Evolutionary conservation across 2,888 invertebrate genomes (phyloP), one percentile per base, ranked within the genome.

Genomic region (Fragum fragum): DNA sequence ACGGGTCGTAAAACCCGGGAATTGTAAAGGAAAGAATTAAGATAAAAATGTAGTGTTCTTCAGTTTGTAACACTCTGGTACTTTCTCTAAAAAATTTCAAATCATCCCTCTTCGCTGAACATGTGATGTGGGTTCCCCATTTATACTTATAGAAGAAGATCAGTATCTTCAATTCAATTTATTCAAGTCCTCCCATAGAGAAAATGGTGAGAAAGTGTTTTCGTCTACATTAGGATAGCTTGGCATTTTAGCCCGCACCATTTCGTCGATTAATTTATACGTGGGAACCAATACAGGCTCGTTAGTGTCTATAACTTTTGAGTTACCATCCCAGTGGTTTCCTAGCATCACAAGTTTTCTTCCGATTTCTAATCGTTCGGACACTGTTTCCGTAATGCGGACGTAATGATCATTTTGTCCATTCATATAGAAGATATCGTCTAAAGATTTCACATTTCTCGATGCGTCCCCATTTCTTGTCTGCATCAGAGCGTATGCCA

Each of bases 201-300:
- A 57, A 28, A 26, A 57, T 14, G 57, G 26, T 26, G 28, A 18
- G 26, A 28, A 57, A 57, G 28, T 28, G 28, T 57, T 28, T 32
- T 32, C 32, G 9, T 63, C 63, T 18, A 63, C 63, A 36, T 32
- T n/a, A 14, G 63, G 63, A 63, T 63, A 63, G 3, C 9, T 32
- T n/a, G 63, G 63, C 63, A 63, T 63, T 63, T 63, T 63, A 21
- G 28, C 63, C n/a, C 63, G 63, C 16, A 18, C 18, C 21, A 63
- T 29, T 21, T 28, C 21, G 9, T 63, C 36, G n/a, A 63, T 32
- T 9, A 63, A 36, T 32, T 63, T 63, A 32, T 32, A 63, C 11
- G 36, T 16, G 28, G 63, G 63, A n/a, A 63, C 63, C 16, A 63
- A 18, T 9, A 6, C 63, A 28, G 18, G 21, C 9, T 16, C 28